Percentiles rank a stretch among this genome's conserved stretches.
Conservation (phyloP, 2,113 vertebrate species). For the Caretta caretta region DNA sequence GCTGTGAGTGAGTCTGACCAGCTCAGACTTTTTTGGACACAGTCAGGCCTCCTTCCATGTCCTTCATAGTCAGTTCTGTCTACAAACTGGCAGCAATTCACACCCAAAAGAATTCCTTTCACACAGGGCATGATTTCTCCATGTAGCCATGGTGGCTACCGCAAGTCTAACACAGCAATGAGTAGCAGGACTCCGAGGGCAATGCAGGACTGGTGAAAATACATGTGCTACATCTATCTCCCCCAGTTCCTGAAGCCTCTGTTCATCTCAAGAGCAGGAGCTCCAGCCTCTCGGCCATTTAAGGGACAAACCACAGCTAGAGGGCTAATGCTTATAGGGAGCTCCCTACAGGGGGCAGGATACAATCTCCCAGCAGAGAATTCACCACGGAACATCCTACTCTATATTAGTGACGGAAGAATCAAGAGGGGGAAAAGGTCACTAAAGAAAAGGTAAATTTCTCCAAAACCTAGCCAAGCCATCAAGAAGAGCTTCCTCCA, state of each 20-base stretch:
- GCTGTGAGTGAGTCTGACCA: background rate
- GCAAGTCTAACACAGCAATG: background rate
- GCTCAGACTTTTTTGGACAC: rapidly evolving
- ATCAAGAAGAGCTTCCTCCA: background rate
- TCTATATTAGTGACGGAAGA: background rate
- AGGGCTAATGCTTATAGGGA: background rate
- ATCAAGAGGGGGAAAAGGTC: background rate
- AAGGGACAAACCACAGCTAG: background rate
- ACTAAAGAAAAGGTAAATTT: background rate
- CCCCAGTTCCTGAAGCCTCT: background rate
- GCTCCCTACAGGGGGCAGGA: background rate
- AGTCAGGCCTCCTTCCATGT: background rate
- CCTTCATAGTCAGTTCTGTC: background rate
- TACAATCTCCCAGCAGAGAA: background rate
- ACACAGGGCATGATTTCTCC: too few species aligned
- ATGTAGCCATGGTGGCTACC: background rate
- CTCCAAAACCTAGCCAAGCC: background rate
- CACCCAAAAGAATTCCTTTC: background rate
- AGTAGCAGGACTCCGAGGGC: rapidly evolving
- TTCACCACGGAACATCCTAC: background rate
- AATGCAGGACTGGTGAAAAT: background rate
- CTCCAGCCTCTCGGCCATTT: background rate
- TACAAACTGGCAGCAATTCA: background rate
- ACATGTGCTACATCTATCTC: background rate
- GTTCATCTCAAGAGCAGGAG: background rate